phyloP scores from a whole-genome alignment of 2,113 vertebrate genomes.

The Heptranchias perlo region DNA sequence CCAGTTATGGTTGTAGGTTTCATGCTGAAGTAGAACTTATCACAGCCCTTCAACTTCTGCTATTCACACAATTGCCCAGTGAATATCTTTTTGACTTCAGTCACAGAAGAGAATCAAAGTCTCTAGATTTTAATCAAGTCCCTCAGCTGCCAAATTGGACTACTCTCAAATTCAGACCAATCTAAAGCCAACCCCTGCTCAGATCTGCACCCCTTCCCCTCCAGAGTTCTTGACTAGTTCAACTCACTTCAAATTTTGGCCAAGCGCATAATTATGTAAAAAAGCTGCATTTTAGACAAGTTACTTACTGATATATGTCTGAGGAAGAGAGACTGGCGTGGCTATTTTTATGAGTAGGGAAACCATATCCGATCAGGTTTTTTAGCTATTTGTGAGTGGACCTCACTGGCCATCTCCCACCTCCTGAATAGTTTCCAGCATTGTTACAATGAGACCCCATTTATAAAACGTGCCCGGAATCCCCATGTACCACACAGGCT shows the following conservation, averaged over 20 bases:
- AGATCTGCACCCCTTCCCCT: not conserved
- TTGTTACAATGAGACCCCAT: not conserved
- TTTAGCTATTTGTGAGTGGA: not conserved
- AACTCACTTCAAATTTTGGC: not conserved
- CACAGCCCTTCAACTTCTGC: not conserved
- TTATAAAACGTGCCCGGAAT: not conserved
- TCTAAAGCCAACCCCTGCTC: not conserved
- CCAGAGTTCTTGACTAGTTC: not conserved
- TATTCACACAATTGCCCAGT: not conserved
- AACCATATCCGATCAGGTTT: too few relatives aligned
- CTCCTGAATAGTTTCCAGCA: not conserved
- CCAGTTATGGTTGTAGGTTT: not conserved
- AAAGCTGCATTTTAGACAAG: not conserved
- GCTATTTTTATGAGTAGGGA: too few relatives aligned
- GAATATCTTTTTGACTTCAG: too few relatives aligned
- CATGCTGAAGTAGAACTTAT: not conserved
- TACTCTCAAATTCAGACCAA: not conserved
- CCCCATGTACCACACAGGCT: not conserved
- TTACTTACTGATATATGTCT: not conserved
- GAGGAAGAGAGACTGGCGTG: not conserved
- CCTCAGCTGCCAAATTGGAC: not conserved
- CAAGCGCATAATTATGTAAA: not conserved
- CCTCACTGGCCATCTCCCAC: not conserved
- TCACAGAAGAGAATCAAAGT: not conserved
- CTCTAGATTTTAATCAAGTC: not conserved